Conservation (phyloP, 2,888 invertebrate species). For the Sarcophaga caerulescens region DNA sequence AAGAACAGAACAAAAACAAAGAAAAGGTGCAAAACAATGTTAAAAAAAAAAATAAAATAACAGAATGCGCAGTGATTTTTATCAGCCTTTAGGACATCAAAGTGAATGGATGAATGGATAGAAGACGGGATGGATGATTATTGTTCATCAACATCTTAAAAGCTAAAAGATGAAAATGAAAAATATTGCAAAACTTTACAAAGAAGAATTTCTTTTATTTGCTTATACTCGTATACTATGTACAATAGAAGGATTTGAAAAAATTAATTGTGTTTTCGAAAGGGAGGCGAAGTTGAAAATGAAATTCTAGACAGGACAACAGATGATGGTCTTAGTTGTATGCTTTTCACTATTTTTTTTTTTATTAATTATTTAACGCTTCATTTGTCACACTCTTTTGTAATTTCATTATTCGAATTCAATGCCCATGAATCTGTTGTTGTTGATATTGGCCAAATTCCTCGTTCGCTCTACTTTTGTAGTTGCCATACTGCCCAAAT, state of each 20-base stretch:
- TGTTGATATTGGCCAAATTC: constrained; percentile 5
- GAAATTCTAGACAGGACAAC: constrained; percentile 55
- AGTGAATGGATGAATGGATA: constrained; percentile 32
- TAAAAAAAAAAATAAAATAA: constrained; percentile 15
- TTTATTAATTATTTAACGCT: constrained; percentile 36
- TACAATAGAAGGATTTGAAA: constrained; percentile 20
- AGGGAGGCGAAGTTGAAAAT: background rate
- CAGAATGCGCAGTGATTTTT: constrained; percentile 58
- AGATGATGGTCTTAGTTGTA: constrained; percentile 31
- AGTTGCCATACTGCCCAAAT: too few species aligned
- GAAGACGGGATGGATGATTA: background rate
- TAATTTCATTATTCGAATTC: constrained; percentile 24
- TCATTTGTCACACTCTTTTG: constrained; percentile 36
- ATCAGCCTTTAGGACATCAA: constrained; percentile 65
- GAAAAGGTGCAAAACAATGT: constrained; percentile 48
- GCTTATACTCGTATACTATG: background rate
- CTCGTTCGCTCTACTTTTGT: too few species aligned
- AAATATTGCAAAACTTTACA: constrained; percentile 26
- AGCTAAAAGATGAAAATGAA: constrained; percentile 37
- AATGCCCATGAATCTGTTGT: background rate
- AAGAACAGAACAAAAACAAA: background rate
- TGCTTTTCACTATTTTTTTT: constrained; percentile 31
- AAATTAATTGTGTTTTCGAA: constrained; percentile 22
- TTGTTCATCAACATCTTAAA: constrained; percentile 4
- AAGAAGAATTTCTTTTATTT: background rate